phyloP scores from a whole-genome alignment of 2,888 invertebrate genomes.

The Rapana venosa region DNA sequence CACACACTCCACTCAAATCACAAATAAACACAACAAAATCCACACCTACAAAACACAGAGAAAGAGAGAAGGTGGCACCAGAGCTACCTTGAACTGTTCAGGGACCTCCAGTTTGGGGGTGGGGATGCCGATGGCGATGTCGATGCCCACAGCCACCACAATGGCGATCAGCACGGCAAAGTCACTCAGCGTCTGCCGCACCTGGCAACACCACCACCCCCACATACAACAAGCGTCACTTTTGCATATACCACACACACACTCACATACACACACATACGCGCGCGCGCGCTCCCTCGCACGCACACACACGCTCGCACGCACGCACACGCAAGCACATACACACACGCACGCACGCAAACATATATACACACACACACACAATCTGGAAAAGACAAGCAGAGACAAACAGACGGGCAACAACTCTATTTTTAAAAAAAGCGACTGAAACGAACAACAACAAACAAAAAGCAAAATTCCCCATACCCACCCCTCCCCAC shows the following conservation, averaged over 20 bases:
- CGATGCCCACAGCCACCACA: conserved; percentile 91
- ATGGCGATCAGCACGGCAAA: conserved; percentile 98
- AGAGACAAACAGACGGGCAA: background rate
- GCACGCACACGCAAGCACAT: no score
- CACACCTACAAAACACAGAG: no score
- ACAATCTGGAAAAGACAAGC: background rate
- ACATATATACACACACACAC: no score
- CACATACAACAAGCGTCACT: no score
- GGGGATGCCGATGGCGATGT: conserved; percentile 88
- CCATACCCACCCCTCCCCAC: background rate
- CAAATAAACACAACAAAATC: no score
- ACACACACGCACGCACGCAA: no score
- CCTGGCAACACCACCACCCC: conserved; percentile 80
- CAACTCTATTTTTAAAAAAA: no score
- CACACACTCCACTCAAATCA: no score
- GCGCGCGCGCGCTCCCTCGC: no score
- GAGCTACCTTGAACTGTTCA: conserved; percentile 65
- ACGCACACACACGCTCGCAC: no score
- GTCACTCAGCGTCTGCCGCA: conserved; percentile 94
- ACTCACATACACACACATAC: no score
- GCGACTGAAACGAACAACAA: background rate
- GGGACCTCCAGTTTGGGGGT: conserved; percentile 97
- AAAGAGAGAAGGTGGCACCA: background rate
- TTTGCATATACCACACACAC: no score
- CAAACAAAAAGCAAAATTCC: background rate